phyloP scores from a whole-genome alignment of 2,888 invertebrate genomes.

The Scrobipalpa costella region DNA sequence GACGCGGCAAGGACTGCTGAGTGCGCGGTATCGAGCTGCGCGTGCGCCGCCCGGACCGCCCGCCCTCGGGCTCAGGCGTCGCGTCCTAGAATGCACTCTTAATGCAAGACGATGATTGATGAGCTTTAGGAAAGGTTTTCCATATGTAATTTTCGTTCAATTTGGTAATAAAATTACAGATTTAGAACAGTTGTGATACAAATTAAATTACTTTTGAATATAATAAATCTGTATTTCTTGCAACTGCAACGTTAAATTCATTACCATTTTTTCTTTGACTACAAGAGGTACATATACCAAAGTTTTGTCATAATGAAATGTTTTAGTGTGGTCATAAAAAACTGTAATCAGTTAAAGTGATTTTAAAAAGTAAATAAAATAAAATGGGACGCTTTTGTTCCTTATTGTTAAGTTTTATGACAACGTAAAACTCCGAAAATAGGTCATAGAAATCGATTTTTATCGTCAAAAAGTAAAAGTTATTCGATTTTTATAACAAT shows the following conservation, averaged over 20 bases:
- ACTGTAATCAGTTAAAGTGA: constrained; percentile 5
- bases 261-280: no score
- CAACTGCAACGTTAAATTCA: no score
- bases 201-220: no score
- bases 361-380: constrained; percentile 3
- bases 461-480: constrained; percentile 47
- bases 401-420: constrained; percentile 36
- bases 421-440: constrained; percentile 36
- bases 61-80: background rate
- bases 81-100: background rate
- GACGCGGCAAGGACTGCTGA: constrained; percentile 51
- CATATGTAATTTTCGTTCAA: background rate
- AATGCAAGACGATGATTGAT: no score
- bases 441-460: constrained; percentile 42
- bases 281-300: no score
- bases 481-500: constrained; percentile 41
- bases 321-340: background rate
- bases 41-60: constrained; percentile 32
- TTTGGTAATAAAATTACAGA: no score
- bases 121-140: background rate
- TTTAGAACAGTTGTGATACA: no score
- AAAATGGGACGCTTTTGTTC: constrained; percentile 25
- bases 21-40: constrained; percentile 32
- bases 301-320: background rate
- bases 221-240: no score